Evolutionary conservation across 2,113 vertebrate species (phyloP).

Genomic region (Lagopus muta): DNA sequence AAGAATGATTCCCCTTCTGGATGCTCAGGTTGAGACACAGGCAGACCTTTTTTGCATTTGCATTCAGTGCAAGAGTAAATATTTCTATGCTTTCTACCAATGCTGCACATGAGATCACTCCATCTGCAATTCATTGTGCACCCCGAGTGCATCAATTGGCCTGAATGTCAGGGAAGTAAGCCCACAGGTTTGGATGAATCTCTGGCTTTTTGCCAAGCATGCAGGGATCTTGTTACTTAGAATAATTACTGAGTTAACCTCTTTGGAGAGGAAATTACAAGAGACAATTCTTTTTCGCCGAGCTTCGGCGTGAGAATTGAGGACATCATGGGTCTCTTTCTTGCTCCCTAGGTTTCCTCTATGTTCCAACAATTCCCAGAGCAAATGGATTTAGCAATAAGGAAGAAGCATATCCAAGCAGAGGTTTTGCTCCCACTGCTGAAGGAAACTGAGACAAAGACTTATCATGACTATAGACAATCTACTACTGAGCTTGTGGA

Average conservation of each 20-base stretch:
- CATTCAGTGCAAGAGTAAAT: not conserved
- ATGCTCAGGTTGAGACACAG: not conserved
- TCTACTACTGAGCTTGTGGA: not conserved
- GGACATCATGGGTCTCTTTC: constrained; percentile 17
- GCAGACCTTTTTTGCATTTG: not conserved
- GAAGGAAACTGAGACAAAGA: not conserved
- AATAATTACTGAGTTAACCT: constrained; percentile 61
- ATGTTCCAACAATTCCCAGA: not conserved
- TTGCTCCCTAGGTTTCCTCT: not conserved
- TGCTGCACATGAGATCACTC: constrained; percentile 16
- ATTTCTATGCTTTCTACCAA: not conserved
- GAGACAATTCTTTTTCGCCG: constrained; percentile 21
- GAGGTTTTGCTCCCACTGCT: not conserved
- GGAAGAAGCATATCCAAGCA: not conserved
- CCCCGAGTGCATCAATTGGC: not conserved
- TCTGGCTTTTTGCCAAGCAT: constrained; percentile 35
- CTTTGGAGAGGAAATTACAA: constrained; percentile 53
- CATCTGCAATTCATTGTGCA: constrained; percentile 62
- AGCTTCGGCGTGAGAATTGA: not conserved
- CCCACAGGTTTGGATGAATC: constrained; percentile 43
- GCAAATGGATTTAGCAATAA: not conserved
- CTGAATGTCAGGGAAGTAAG: constrained; percentile 13
- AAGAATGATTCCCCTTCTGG: not conserved
- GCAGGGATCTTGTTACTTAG: constrained; percentile 52
- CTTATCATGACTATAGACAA: not conserved